phyloP scores from a whole-genome alignment of 2,797 vertebrate genomes.

The Bufotes viridis region DNA sequence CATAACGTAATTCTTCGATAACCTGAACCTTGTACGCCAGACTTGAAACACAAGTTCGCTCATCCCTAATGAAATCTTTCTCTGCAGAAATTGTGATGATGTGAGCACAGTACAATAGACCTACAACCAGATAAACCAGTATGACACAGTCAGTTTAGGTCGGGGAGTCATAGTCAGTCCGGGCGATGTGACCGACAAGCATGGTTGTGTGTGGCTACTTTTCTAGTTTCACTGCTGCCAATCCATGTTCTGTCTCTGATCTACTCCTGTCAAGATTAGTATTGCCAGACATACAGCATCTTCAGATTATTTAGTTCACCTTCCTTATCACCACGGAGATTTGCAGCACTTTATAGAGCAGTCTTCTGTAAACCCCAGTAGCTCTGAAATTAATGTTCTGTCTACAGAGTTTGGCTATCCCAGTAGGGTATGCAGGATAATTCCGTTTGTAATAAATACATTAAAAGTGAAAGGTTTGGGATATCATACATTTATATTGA shows the following conservation, averaged over 20 bases:
- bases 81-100: too few relatives aligned
- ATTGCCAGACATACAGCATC: slow-evolving; percentile 9
- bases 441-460: slow-evolving; percentile 35
- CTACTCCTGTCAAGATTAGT: slow-evolving; percentile 27
- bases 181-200: too few relatives aligned
- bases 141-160: too few relatives aligned
- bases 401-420: slow-evolving; percentile 23
- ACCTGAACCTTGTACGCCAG: too few relatives aligned
- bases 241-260: not conserved
- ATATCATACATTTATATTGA: slow-evolving; percentile 21
- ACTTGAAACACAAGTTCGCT: too few relatives aligned
- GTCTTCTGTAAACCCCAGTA: slow-evolving; percentile 9
- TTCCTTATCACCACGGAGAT: slow-evolving; percentile 19
- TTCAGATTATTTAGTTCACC: slow-evolving; percentile 46
- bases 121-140: too few relatives aligned
- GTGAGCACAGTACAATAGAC: too few relatives aligned
- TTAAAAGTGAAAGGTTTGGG: slow-evolving; percentile 20
- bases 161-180: too few relatives aligned
- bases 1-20: too few relatives aligned
- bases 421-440: slow-evolving; percentile 24
- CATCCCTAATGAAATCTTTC: too few relatives aligned
- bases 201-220: not conserved
- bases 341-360: slow-evolving; percentile 29
- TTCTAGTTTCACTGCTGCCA: not conserved
- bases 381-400: slow-evolving; percentile 39